phyloP scores from a whole-genome alignment of 30 jellyfish, hydroid and myxozoan species.

The Nemopilema nomurai region DNA sequence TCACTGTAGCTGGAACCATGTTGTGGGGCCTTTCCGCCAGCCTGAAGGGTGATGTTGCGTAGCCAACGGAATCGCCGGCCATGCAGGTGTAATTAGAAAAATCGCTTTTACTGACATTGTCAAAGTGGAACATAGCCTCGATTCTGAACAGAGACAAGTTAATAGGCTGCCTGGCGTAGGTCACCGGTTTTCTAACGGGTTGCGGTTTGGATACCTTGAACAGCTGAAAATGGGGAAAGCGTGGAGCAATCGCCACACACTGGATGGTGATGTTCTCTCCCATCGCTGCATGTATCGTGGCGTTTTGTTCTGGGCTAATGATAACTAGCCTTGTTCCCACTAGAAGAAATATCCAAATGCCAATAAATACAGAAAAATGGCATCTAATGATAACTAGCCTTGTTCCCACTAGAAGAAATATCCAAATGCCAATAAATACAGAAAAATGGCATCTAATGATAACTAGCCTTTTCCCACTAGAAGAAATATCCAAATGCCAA shows the following conservation, averaged over 20 bases:
- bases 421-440: not conserved
- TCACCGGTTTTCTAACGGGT: not conserved
- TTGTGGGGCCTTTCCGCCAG: not conserved
- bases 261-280: constrained; percentile 18
- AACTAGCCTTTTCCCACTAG: no score
- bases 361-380: no score
- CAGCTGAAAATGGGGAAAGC: constrained; percentile 27
- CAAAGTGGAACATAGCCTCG: constrained; percentile 50
- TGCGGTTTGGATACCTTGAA: no score
- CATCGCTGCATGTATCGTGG: not conserved
- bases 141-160: no score
- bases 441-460: no score
- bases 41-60: constrained; percentile 24
- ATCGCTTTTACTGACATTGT: constrained; percentile 59
- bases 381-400: no score
- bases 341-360: no score
- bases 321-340: constrained; percentile 9
- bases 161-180: no score
- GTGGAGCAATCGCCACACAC: constrained; percentile 7
- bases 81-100: constrained; percentile 68
- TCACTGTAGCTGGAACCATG: not conserved
- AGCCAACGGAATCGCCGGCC: constrained; percentile 93
- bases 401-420: no score
- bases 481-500: no score
- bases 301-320: not conserved